Evolutionary conservation across 1,140 invertebrate species (phyloP), one percentile per base, ranked within the genome.

Genomic region (Stegodyphus dumicola): DNA sequence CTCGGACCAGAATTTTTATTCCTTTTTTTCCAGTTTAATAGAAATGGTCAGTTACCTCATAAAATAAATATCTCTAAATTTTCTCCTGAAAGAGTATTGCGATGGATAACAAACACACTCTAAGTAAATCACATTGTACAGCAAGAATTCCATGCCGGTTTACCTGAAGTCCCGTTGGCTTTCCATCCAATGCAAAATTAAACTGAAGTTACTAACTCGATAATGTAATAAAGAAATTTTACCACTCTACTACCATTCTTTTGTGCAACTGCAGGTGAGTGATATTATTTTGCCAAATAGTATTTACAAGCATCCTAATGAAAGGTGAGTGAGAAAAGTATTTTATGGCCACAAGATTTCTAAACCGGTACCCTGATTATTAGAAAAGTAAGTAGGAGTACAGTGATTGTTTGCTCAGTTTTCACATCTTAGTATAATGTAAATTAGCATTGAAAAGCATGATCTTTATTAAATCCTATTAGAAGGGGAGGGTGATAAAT

Each of bases 351-450:
- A 33, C 11, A 74, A 74, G 48, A 79, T 69, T 67, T 33, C 69
- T 49, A 18, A 75, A 74, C 60, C 33, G 80, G 52, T 52, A 17
- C 13, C 60, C 80, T 66, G 51, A 64, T 83, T 85, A 54, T 76
- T 76, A 77, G 70, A 65, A 33, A 85, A 85, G 81, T 85, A 85
- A 85, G 81, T 85, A 85, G 81, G 54, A 77, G 66, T 67, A 60
- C 53, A 73, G 69, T 81, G 53, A 48, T 33, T 48, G 51, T 74
- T 83, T 73, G 2, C 69, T 60, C 56, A 70, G 18, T 70, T 71
- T 85, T 60, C 53, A 85, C 81, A 75, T 85, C 66, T 77, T 77
- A 85, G 81, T 17, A 6, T 69, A 51, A 51, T 85, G 48, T 85
- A 64, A 69, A 66, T 84, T 80, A 85, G 81, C n/a, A 64, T 6